Base-by-base conservation (phyloP, 2,888 invertebrate genomes). In the Luperina testacea region DNA sequence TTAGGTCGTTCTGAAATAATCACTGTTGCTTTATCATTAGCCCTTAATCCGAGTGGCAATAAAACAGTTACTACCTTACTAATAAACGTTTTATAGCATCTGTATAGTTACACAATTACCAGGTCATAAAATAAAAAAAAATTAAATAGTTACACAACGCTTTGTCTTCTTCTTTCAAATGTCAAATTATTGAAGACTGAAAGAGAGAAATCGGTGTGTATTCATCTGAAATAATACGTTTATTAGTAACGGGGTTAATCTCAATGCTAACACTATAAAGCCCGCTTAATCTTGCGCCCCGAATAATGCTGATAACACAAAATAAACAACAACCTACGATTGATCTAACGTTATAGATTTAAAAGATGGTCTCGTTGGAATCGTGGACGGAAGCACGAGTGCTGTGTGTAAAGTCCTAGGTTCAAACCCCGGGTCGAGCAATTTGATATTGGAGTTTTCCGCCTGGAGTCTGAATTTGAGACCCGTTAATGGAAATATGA, bases 41-140 rank as follows among this genome's bases (percentile, higher is more conserved):
- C 59, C 27, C 38, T 64, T 78, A 82, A 84, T 84, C 71, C 27
- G 24, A 75, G 57, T 53, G 51, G 71, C 75, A 82, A 84, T 84
- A 78, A 82, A 79, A 68, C 42, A 53, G 63, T 53, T 38, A 38
- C 38, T 2, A 2, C 38, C 38, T 38, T 38, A 38, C 38, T 38
- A 38, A 38, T 38, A 38, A 38, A 38, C 38, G 38, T 38, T 38
- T 2, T 38, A 38, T 38, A 38, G 38, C 38, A 4, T 38, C 38
- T 2, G 38, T 38, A 38, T 38, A 38, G 38, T 38, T 38, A 38
- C 38, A 38, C 3, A 38, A 38, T n/a, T n/a, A n/a, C n/a, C n/a
- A n/a, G n/a, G n/a, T n/a, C n/a, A n/a, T n/a, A n/a, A n/a, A n/a
- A n/a, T n/a, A n/a, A n/a, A n/a, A n/a, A n/a, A n/a, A n/a, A n/a